Evolutionary conservation across 2,797 vertebrate genomes (phyloP), one percentile per base, ranked within the genome.

Genomic region (Jordanella pulchra): DNA sequence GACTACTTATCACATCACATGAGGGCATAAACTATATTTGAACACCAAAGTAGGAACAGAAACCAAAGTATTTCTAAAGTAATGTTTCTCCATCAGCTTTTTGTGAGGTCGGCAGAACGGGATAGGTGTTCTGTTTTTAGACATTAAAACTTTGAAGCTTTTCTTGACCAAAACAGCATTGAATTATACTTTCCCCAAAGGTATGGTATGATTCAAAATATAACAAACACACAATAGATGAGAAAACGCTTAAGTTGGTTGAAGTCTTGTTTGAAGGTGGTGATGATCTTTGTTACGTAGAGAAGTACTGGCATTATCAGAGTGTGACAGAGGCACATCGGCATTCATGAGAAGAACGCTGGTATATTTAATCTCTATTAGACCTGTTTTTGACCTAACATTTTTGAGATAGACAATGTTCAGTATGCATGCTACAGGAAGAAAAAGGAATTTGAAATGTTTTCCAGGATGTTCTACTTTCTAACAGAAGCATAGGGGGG

Each of bases 21-120:
- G 7, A 35, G 35, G 35, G 7, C 35, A 35, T 5, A 35, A 35
- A 5, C 35, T 35, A 35, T 6, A 35, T 35, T 35, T 35, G 35
- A 35, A 35, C 4, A 35, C 0, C 85, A 63, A 79, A 89, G 87
- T 87, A 82, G 84, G 84, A 91, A 74, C 47, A 63, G 86, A 89
- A 90, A 39, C 35, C 35, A 39, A 39, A 5, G 35, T 7, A 39
- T 1, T 39, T 4, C 35, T 7, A 39, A 39, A 39, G 9, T 39
- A 7, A 5, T 39, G 35, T 39, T 39, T 39, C 35, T 7, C 35
- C 35, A 7, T 39, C 5, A 0, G 35, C 6, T n/a, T n/a, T n/a
- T n/a, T n/a, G n/a, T n/a, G n/a, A n/a, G n/a, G n/a, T n/a, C n/a
- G n/a, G n/a, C n/a, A n/a, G n/a, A n/a, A n/a, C n/a, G n/a, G n/a